These are phyloP conservation scores for Penaeus vannamei DNA, from an alignment of 1,140 invertebrate species.

Conservation along the genomic window DNA sequence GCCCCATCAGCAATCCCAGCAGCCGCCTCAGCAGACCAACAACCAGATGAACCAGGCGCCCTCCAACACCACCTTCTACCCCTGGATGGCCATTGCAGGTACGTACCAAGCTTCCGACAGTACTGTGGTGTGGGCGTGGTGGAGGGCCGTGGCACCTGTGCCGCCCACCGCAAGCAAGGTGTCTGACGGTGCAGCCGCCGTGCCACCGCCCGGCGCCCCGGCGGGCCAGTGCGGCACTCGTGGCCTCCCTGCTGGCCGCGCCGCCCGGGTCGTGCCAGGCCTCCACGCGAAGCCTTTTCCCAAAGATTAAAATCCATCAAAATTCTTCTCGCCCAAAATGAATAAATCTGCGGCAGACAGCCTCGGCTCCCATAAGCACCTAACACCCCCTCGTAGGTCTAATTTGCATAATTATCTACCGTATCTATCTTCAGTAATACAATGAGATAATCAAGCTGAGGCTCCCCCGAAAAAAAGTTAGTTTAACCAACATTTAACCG, in stretches of 20 bases:
- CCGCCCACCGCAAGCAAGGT: slow-evolving; percentile 18
- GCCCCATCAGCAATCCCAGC: slow-evolving; percentile 76
- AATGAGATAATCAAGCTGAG: slow-evolving; percentile 60
- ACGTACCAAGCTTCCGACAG: slow-evolving; percentile 72
- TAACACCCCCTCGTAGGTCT: slow-evolving; percentile 41
- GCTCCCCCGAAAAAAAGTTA: slow-evolving; percentile 58
- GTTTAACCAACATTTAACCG: slow-evolving; percentile 60
- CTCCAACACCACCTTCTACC: slow-evolving; percentile 84
- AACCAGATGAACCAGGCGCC: slow-evolving; percentile 77
- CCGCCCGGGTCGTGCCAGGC: slow-evolving; percentile 19
- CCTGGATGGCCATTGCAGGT: slow-evolving; percentile 99
- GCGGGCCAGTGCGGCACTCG: background rate
- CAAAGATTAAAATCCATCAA: too few species aligned
- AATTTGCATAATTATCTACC: slow-evolving; percentile 60
- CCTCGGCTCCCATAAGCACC: background rate
- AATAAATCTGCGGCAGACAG: too few species aligned
- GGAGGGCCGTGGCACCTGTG: slow-evolving; percentile 43
- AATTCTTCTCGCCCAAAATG: too few species aligned
- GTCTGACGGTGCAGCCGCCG: slow-evolving; percentile 39
- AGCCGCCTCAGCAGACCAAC: slow-evolving; percentile 84
- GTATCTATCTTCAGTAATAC: slow-evolving; percentile 63
- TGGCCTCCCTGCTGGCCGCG: background rate
- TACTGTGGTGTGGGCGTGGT: slow-evolving; percentile 27
- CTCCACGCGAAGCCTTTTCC: background rate
- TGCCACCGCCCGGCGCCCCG: slow-evolving; percentile 20